Percentiles rank a stretch among this genome's conserved stretches.
phyloP scores from a whole-genome alignment of 2,888 invertebrate genomes.

The Pterobdella sp. region DNA sequence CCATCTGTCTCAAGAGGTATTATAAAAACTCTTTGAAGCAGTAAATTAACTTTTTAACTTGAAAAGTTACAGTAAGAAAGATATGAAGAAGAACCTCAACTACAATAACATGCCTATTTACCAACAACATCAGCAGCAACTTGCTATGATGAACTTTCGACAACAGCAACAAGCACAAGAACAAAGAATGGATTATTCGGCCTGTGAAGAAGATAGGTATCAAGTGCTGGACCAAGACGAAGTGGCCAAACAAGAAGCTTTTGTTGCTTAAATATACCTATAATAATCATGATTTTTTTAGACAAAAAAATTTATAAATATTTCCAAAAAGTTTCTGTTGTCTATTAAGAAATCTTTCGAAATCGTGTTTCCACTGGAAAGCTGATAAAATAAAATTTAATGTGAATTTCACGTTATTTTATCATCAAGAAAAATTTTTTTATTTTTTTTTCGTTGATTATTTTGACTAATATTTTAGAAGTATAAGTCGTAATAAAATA shows the following conservation, averaged over 20 bases:
- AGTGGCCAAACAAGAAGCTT: conserved; percentile 16
- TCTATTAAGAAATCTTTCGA: no score
- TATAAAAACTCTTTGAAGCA: background rate
- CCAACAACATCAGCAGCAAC: background rate
- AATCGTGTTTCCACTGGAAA: no score
- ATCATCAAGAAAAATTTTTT: no score
- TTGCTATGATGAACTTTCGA: background rate
- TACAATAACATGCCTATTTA: background rate
- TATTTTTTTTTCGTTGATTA: no score
- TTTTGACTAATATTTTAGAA: no score
- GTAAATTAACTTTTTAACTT: background rate
- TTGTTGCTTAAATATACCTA: no score
- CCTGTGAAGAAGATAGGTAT: conserved; percentile 14
- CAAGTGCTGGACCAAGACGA: conserved; percentile 21
- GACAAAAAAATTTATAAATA: no score
- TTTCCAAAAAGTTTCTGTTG: no score
- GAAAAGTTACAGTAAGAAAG: background rate
- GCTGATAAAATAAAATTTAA: no score
- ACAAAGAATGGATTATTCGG: background rate
- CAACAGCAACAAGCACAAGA: background rate
- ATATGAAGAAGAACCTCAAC: background rate
- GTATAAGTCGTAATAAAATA: no score
- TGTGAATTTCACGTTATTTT: no score
- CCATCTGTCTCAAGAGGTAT: conserved; percentile 21
- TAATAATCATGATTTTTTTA: no score